These are phyloP conservation scores for Halcyon badia DNA, from an alignment of 2,797 vertebrate species.

Conservation along the genomic window DNA sequence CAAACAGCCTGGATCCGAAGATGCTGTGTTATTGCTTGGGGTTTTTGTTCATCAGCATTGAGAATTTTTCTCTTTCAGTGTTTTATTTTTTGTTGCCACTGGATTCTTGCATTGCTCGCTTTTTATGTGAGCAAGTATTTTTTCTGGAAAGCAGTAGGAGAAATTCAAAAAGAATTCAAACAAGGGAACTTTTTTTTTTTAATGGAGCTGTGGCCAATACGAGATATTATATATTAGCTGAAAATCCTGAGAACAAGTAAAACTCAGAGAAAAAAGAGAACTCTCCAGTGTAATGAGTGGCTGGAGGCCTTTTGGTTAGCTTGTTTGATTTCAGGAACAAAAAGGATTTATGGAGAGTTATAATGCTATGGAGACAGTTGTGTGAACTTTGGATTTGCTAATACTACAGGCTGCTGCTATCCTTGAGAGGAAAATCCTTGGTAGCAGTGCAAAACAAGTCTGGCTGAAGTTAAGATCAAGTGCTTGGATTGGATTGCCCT, in stretches of 20 bases:
- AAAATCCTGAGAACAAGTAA: background rate
- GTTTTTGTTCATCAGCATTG: background rate
- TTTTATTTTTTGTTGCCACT: background rate
- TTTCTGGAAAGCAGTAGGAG: background rate
- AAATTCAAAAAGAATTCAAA: background rate
- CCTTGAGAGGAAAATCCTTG: background rate
- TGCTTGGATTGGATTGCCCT: background rate
- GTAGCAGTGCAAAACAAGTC: background rate
- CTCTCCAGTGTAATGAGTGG: background rate
- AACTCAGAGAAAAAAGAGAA: background rate
- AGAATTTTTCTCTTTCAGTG: background rate
- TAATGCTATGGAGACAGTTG: background rate
- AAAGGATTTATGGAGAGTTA: background rate
- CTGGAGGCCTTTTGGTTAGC: background rate
- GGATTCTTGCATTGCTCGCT: background rate
- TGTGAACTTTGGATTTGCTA: background rate
- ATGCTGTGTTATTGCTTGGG: background rate
- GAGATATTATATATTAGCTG: background rate
- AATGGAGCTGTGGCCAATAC: background rate
- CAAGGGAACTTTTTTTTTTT: background rate
- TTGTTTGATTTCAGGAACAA: background rate
- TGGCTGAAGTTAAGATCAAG: background rate
- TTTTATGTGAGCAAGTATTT: background rate
- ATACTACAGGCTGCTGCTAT: background rate
- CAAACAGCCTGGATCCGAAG: background rate